Percentiles rank a stretch among this genome's conserved stretches.
These are phyloP conservation scores for Acleris literana DNA, from an alignment of 2,888 invertebrate species.

Conservation along the genomic window DNA sequence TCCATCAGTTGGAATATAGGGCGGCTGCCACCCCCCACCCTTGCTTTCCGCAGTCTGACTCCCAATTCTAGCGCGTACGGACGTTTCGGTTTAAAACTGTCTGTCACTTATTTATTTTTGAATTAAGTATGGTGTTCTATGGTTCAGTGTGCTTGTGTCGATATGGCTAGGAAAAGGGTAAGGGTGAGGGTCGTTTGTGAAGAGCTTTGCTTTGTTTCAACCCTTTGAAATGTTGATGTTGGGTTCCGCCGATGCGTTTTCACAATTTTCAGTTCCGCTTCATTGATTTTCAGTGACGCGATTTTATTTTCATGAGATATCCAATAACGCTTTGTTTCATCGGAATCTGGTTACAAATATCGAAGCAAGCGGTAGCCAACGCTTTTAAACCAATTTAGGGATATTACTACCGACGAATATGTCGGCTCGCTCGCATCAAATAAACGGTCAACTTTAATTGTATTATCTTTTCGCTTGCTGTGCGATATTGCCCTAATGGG, in stretches of 20 bases:
- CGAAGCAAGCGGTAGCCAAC: background rate
- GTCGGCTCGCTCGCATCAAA: constrained; percentile 11
- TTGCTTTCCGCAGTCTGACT: constrained; percentile 60
- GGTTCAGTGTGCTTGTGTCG: constrained; percentile 46
- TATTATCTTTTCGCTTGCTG: constrained; percentile 1
- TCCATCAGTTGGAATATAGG: constrained; percentile 56
- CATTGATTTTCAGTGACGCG: no score
- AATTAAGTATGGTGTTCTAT: constrained; percentile 47
- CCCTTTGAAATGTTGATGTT: background rate
- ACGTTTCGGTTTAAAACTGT: constrained; percentile 45
- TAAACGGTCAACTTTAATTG: constrained; percentile 19
- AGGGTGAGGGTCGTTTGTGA: constrained; percentile 45
- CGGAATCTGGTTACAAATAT: background rate
- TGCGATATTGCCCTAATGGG: background rate
- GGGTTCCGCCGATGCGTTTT: constrained; percentile 5
- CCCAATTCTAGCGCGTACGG: constrained; percentile 50
- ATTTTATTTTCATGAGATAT: background rate
- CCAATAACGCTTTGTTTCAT: constrained; percentile 7
- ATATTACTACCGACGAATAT: constrained; percentile 2
- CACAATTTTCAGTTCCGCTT: background rate
- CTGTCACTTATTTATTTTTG: constrained; percentile 33
- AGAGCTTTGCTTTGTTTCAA: constrained; percentile 13
- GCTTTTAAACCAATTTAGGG: constrained; percentile 19
- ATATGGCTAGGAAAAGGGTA: constrained; percentile 79
- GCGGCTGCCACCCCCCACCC: constrained; percentile 60